Conservation (phyloP, 2,113 vertebrate species). For the Dolichotis patagonum region DNA sequence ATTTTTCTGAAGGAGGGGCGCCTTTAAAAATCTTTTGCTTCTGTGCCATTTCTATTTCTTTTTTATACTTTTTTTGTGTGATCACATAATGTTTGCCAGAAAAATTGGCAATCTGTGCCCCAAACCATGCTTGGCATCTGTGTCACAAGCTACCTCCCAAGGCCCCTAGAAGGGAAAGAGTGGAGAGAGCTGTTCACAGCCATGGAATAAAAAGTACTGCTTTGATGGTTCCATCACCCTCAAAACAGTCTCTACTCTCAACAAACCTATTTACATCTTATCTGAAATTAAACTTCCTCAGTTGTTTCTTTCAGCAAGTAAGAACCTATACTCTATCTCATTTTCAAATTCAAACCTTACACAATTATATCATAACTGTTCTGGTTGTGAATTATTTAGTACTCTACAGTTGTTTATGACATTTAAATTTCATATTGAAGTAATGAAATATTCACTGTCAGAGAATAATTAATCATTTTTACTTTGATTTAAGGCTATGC, state of each 20-base stretch:
- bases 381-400: not conserved
- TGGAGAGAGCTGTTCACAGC: not conserved
- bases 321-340: not conserved
- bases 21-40: not conserved
- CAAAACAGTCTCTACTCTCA: not conserved
- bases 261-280: not conserved
- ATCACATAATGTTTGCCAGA: not conserved
- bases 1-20: not conserved
- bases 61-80: not conserved
- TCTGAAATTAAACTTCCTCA: not conserved
- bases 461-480: not conserved
- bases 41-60: not conserved
- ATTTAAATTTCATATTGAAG: constrained; percentile 9
- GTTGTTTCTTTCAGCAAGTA: not conserved
- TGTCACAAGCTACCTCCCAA: not conserved
- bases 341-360: not conserved
- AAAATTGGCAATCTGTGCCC: not conserved
- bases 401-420: not conserved
- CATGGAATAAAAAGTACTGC: fast-evolving
- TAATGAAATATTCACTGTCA: not conserved
- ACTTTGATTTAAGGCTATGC: not conserved
- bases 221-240: not conserved
- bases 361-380: not conserved
- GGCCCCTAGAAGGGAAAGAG: not conserved
- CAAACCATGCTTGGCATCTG: not conserved